Evolutionary conservation across 2,113 vertebrate genomes (phyloP), one percentile per base, ranked within the genome.

Genomic region (Polyodon spathula): DNA sequence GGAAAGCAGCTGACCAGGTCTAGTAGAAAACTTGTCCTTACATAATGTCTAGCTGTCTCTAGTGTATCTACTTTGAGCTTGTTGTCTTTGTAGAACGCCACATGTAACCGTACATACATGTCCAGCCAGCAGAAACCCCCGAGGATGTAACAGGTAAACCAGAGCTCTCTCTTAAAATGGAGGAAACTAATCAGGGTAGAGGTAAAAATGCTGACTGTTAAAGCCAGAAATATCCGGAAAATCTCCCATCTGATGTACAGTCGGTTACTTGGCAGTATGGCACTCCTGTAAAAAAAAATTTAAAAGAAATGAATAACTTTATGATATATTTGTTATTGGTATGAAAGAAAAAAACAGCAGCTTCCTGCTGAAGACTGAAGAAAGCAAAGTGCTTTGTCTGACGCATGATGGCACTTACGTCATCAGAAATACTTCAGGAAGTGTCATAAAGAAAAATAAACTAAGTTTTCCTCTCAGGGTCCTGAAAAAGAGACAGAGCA

Each of bases 1-100:
- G 68, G 68, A 58, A 66, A 70, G 58, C 64, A 70, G 10, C 60
- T 63, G 42, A 66, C 60, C 39, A 70, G 60, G 56, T 70, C 68
- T 2, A 66, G 1, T 14, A 66, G n/a, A 37, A 70, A 70, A 37
- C 64, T 44, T 1, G 53, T 63, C 55, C 60, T 66, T 44, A 63
- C 2, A 38, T 70, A 70, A 38, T 70, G 57, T 38, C n/a, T 54
- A 40, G 64, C 53, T 17, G 64, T 70, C 62, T 63, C 61, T 38
- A 70, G 54, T 7, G 64, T 58, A 44, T 70, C 64, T 11, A 66
- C 54, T 44, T 44, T 52, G 16, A 70, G 64, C 40, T 17, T 37
- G 38, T 54, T 65, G 44, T 48, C 64, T 57, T 58, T 41, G 54
- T 63, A 70, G 53, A 70, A 66, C 43, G 64, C 68, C 10, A 70